Percentiles rank a stretch among this genome's conserved stretches.
phyloP scores from a whole-genome alignment of 2,113 vertebrate genomes.

The Pholis gunnellus region DNA sequence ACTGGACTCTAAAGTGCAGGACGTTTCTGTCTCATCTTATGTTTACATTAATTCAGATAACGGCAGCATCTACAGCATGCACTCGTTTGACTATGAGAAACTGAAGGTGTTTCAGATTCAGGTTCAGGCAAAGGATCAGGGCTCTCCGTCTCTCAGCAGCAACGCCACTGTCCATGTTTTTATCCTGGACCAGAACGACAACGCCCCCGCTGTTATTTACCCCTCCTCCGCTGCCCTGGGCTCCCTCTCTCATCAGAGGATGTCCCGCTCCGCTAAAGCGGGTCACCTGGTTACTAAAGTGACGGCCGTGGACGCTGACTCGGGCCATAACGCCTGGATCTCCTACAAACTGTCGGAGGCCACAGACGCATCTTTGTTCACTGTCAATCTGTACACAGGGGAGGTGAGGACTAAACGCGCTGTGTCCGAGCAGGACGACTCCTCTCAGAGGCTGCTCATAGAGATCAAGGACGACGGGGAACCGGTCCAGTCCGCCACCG shows the following conservation, averaged over 20 bases:
- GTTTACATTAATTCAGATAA: conserved; percentile 88
- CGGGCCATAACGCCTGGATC: conserved; percentile 88
- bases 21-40: conserved; percentile 84
- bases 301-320: conserved; percentile 87
- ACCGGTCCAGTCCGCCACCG: conserved; percentile 82
- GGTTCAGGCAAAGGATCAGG: conserved; percentile 86
- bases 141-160: conserved; percentile 79
- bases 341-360: conserved; percentile 83
- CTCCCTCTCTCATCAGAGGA: conserved; percentile 79
- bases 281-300: conserved; percentile 86
- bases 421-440: conserved; percentile 81
- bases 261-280: conserved; percentile 81
- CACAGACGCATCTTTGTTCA: conserved; percentile 82
- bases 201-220: conserved; percentile 83
- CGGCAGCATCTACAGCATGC: conserved; percentile 85
- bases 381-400: conserved; percentile 82
- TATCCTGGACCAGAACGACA: conserved; percentile 91
- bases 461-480: conserved; percentile 84
- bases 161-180: conserved; percentile 83
- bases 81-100: conserved; percentile 87
- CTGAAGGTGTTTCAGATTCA: conserved; percentile 86
- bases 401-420: conserved; percentile 84
- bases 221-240: conserved; percentile 78
- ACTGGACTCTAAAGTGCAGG: conserved; percentile 81
- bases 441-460: conserved; percentile 83